These are phyloP conservation scores for Auanema freiburgensis DNA, from an alignment of 2,888 invertebrate species.

Conservation along the genomic window DNA sequence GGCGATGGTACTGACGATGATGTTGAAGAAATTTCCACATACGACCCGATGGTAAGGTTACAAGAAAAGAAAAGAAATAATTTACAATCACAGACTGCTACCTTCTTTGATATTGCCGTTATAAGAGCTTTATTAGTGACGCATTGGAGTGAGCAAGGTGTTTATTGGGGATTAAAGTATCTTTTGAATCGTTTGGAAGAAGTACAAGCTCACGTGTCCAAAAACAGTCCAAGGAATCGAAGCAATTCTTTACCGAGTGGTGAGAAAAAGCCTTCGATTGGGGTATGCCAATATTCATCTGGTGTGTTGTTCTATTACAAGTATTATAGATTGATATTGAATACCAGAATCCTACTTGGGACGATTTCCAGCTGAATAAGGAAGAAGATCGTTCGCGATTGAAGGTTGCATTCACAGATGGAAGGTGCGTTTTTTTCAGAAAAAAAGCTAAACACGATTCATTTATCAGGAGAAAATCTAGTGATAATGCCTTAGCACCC, in stretches of 20 bases:
- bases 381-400: conserved; percentile 30
- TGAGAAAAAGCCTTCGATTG: conserved; percentile 31
- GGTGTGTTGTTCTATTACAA: neutral
- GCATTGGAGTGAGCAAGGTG: conserved; percentile 97
- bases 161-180: conserved; percentile 93
- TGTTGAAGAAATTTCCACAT: conserved; percentile 27
- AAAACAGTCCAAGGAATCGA: conserved; percentile 30
- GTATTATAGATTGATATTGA: conserved; percentile 19
- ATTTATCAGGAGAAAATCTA: conserved; percentile 20
- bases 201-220: conserved; percentile 53
- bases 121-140: conserved; percentile 90
- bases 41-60: conserved; percentile 37
- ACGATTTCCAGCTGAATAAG: conserved; percentile 35
- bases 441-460: too few relatives aligned
- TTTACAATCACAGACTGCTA: conserved; percentile 79
- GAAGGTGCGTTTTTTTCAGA: conserved; percentile 16
- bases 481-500: conserved; percentile 22
- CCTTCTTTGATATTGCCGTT: conserved; percentile 93
- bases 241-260: conserved; percentile 48
- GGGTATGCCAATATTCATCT: conserved; percentile 12
- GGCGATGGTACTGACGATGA: conserved; percentile 37
- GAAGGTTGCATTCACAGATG: conserved; percentile 52
- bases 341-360: conserved; percentile 56
- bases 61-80: too few relatives aligned
- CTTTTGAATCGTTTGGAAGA: conserved; percentile 66